phyloP scores from a whole-genome alignment of 2,888 invertebrate species.

The Perithous albicinctus region DNA sequence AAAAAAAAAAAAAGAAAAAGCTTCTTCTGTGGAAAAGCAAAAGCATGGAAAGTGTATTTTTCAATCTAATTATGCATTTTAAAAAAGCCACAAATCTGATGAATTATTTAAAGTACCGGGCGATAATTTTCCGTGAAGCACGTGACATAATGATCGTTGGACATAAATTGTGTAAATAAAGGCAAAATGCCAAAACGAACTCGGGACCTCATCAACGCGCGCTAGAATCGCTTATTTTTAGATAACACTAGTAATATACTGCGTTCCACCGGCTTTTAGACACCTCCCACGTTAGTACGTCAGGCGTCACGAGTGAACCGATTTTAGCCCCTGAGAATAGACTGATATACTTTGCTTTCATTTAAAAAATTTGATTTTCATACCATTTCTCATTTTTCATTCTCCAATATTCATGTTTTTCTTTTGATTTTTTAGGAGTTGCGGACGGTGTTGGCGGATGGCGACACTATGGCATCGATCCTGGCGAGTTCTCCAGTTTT shows the following conservation, averaged over 20 bases:
- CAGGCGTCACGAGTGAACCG: conserved; percentile 36
- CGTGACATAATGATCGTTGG: conserved; percentile 68
- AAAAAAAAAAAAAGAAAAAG: no score
- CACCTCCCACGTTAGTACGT: not conserved
- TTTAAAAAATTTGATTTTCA: not conserved
- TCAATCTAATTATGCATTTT: no score
- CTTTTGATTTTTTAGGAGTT: conserved; percentile 89
- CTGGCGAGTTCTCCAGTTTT: conserved; percentile 97
- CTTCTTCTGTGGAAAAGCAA: no score
- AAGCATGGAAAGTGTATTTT: no score
- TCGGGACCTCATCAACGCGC: conserved; percentile 29
- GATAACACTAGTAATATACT: conserved; percentile 48
- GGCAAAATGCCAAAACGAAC: conserved; percentile 68
- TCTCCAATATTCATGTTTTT: not conserved
- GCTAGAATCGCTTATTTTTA: conserved; percentile 55
- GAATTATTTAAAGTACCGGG: not conserved
- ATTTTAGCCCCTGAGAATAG: conserved; percentile 45
- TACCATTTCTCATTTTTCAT: no score
- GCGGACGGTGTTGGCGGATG: conserved; percentile 99
- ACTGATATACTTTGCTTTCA: conserved; percentile 50
- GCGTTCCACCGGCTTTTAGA: not conserved
- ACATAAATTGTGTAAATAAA: conserved; percentile 67
- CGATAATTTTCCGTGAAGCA: conserved; percentile 35
- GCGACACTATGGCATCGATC: conserved; percentile 98
- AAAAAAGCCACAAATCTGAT: not conserved